Evolutionary conservation across 2,113 vertebrate species (phyloP), one percentile per base, ranked within the genome.

Genomic region (Tupaia tana): DNA sequence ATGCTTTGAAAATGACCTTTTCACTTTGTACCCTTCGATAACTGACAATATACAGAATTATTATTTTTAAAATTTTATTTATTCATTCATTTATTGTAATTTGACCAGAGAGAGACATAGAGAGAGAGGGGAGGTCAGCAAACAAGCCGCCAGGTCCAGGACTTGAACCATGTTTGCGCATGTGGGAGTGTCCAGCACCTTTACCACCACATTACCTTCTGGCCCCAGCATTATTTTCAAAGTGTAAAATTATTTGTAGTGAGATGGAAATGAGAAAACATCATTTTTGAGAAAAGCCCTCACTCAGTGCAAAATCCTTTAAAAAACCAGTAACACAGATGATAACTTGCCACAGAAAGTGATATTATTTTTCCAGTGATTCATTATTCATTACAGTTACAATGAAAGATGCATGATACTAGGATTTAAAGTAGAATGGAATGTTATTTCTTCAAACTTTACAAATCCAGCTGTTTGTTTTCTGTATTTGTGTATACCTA

Each of bases 311-410:
- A 67, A 83, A 94, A 59, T 67, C 25, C 4, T 85, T 94, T 87
- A 25, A 16, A 75, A 82, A 92, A 87, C 54, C 9, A n/a, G 25
- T 69, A 69, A 14, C 43, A 7, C 31, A 3, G 71, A 92, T 54
- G 43, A 59, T 66, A 84, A 74, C 61, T 74, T 61, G 85, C 66
- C 95, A 31, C 16, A 61, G 73, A 29, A 93, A 89, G 16, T 1
- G 0, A 3, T 73, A 58, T 14, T 59, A 58, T 93, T 63, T 95
- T 75, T 77, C 61, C n/a, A 3, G 7, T 12, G 19, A 93, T 94
- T 89, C 90, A 79, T 96, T 88, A 64, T 64, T 96, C 74, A 84
- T 81, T 93, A 63, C 61, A 96, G 9, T 66, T 88, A 88, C 19
- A 91, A 63, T 85, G 87, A 97, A 94, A 94, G 0, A 27, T 96